Evolutionary conservation across 2,797 vertebrate genomes (phyloP).

Genomic region (Antrozous pallidus): DNA sequence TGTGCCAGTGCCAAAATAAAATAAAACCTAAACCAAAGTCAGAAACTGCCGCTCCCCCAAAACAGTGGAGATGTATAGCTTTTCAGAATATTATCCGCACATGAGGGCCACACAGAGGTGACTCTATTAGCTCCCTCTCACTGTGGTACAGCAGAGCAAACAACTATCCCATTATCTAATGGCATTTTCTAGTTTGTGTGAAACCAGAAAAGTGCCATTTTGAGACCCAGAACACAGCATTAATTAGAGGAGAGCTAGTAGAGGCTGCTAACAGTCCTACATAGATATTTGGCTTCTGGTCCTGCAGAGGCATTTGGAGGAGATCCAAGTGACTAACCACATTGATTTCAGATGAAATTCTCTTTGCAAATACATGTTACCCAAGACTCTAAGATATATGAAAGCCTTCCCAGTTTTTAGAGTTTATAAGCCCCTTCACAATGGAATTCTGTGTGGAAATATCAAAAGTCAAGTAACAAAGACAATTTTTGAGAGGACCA

Average conservation of each 20-base stretch:
- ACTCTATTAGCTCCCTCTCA: not conserved
- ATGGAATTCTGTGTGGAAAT: slow-evolving; percentile 66
- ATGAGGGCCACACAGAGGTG: slow-evolving; percentile 18
- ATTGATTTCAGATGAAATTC: slow-evolving; percentile 54
- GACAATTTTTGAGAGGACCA: slow-evolving; percentile 63
- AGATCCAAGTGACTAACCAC: slow-evolving; percentile 43
- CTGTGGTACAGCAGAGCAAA: slow-evolving; percentile 1
- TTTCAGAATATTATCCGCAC: slow-evolving; percentile 41
- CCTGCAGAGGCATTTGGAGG: slow-evolving; percentile 38
- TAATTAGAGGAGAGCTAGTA: slow-evolving; percentile 60
- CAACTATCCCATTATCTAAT: slow-evolving; percentile 43
- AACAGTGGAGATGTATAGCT: not conserved
- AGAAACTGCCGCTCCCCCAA: not conserved
- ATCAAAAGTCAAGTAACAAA: slow-evolving; percentile 68
- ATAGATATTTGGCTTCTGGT: slow-evolving; percentile 42
- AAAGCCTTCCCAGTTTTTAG: slow-evolving; percentile 56
- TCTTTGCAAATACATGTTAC: slow-evolving; percentile 53
- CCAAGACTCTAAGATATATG: slow-evolving; percentile 22
- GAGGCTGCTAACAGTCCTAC: slow-evolving; percentile 46
- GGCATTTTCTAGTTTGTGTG: slow-evolving; percentile 37
- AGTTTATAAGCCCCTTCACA: slow-evolving; percentile 34
- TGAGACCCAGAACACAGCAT: slow-evolving; percentile 4
- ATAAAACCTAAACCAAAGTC: not conserved
- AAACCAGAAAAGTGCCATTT: slow-evolving; percentile 45
- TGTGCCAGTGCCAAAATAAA: not conserved